Conservation (phyloP, 35 echinoderm and acorn worm species). For the Patiria miniata region DNA sequence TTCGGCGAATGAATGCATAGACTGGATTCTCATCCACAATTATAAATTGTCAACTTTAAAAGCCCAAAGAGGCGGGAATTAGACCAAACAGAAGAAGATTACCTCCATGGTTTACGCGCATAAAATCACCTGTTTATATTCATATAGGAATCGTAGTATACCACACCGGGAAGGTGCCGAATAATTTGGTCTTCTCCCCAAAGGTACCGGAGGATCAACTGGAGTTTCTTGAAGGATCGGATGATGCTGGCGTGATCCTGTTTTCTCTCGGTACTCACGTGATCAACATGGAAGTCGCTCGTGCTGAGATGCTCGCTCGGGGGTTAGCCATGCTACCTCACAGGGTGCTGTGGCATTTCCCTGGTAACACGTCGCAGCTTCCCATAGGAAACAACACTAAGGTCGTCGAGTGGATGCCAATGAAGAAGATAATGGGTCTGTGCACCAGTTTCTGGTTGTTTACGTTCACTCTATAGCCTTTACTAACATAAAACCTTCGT, state of each 20-base stretch:
- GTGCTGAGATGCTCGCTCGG: not conserved
- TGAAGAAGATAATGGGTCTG: not conserved
- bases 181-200: too few species aligned
- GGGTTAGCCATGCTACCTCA: not conserved
- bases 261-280: conserved; percentile 1
- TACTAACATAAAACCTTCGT: too few species aligned
- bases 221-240: not conserved
- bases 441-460: not conserved
- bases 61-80: too few species aligned
- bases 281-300: not conserved
- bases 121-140: too few species aligned
- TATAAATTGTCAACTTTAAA: too few species aligned
- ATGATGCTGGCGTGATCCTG: not conserved
- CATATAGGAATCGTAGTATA: too few species aligned
- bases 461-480: too few species aligned
- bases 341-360: not conserved
- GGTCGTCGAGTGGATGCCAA: not conserved
- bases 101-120: too few species aligned
- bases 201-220: not conserved
- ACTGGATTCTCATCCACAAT: too few species aligned
- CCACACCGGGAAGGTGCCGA: too few species aligned
- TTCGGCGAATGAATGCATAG: too few species aligned
- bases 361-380: not conserved
- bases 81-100: too few species aligned
- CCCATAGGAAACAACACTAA: not conserved